Percentiles rank a stretch among this genome's conserved stretches.
Evolutionary conservation across 1,140 invertebrate species (phyloP).

Genomic region (Drosophila nikananu): DNA sequence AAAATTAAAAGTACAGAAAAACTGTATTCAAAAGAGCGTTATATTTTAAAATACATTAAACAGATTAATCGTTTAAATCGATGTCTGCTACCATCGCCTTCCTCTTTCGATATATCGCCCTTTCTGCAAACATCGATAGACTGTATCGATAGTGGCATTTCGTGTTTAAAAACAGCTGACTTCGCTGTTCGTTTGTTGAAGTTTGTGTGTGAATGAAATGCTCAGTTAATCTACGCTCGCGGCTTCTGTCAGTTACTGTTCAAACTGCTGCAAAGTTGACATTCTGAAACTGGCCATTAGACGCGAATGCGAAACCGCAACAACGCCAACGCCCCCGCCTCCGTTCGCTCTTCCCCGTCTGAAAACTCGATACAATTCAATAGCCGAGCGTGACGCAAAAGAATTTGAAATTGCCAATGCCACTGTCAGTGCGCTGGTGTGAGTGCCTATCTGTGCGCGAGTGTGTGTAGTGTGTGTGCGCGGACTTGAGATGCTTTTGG

Average conservation of each 20-base stretch:
- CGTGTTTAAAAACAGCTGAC: neutral
- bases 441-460: constrained; percentile 17
- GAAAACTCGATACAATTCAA: constrained; percentile 21
- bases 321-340: constrained; percentile 6
- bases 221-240: constrained; percentile 2
- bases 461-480: constrained; percentile 28
- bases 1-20: too few species aligned
- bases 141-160: neutral
- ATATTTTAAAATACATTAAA: too few species aligned
- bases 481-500: constrained; percentile 55
- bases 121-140: too few species aligned
- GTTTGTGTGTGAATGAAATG: neutral
- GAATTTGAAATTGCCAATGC: constrained; percentile 40
- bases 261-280: neutral
- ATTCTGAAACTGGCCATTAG: neutral
- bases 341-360: neutral
- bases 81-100: too few species aligned
- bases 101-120: too few species aligned
- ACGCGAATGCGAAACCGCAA: constrained; percentile 9
- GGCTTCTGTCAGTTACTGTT: neutral
- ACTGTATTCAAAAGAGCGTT: too few species aligned
- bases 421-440: constrained; percentile 26
- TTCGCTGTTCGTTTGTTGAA: neutral
- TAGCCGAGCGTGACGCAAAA: constrained; percentile 41
- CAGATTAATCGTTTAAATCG: too few species aligned